A percentile compares a stretch with the other conserved stretches of the same genome.
phyloP scores from a whole-genome alignment of 1,140 invertebrate species.

The Hypsibius dujardini region DNA sequence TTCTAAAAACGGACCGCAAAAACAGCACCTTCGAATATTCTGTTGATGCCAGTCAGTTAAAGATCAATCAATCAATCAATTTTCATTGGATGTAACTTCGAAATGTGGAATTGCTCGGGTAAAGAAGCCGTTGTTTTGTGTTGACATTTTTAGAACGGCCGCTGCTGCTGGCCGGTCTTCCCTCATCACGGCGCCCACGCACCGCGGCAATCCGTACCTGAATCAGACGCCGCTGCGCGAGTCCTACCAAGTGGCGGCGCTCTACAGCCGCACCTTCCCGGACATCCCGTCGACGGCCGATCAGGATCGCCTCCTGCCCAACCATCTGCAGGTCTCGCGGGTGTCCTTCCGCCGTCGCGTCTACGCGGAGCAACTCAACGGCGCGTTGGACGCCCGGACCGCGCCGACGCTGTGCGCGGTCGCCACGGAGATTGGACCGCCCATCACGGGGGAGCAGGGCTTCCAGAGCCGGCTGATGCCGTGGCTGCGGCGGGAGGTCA shows the following conservation, averaged over 20 bases:
- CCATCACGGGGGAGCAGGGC: not conserved
- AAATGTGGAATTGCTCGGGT: not conserved
- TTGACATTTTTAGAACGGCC: not conserved
- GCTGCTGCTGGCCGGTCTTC: not conserved
- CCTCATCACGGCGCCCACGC: not conserved
- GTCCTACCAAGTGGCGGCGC: not conserved
- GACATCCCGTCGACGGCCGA: not conserved
- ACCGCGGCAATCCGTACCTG: not conserved
- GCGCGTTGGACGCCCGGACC: not conserved
- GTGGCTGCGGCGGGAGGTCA: not conserved
- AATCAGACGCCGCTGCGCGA: not conserved
- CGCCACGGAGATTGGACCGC: not conserved
- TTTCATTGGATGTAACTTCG: not conserved
- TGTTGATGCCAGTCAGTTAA: not conserved
- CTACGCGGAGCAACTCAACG: not conserved
- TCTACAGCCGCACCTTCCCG: conserved; percentile 3
- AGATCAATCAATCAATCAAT: not conserved
- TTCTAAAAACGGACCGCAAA: not conserved
- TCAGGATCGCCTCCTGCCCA: not conserved
- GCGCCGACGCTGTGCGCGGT: not conserved
- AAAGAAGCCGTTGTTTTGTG: not conserved
- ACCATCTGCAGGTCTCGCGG: not conserved
- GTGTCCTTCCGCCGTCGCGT: not conserved
- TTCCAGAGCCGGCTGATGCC: not conserved
- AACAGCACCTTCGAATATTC: not conserved